Evolutionary conservation across 1,140 invertebrate species (phyloP), one percentile per base, ranked within the genome.

Genomic region (Pollicipes pollicipes): DNA sequence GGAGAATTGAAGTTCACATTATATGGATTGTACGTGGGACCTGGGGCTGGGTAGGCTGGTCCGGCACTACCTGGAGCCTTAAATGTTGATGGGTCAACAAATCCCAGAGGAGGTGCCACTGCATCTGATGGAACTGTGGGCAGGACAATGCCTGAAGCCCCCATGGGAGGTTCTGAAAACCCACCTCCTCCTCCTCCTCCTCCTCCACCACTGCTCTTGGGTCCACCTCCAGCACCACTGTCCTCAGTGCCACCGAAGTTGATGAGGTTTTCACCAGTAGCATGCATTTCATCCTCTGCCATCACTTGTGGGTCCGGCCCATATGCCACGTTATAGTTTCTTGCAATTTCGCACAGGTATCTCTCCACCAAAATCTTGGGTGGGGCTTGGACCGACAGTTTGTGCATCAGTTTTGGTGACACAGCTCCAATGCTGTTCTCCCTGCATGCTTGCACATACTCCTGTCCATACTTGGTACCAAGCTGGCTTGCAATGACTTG

Each of bases 301-400:
- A 64, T 76, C 76, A 83, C 85, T 81, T 91, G 88, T 74, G 90
- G 89, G 86, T 97, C 94, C 27, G 95, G 93, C 74, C 90, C 89
- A 80, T 97, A 98, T 68, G 88, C 85, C 68, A 97, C 86, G 79
- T 93, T 90, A 77, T 94, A 95, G 79, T 90, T 93, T 78, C 93
- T 97, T 6, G 96, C 93, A 75, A 99, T 99, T 82, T 98, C 96
- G 76, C 95, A 89, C 29, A 95, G 80, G 82, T 95, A 97, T 77
- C 91, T 93, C 79, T 99, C 97, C 67, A 99, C 91, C 17, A 99
- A 82, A 70, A 97, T 81, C 79, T 97, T 98, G 0, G 95, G 93
- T 3, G 97, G 97, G 66, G 94, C 93, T 77, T 97, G 93, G 3
- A 99, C 88, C 63, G 91, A 88, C 79, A 99, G 83, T 82, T 98